Percentiles rank a stretch among this genome's conserved stretches.
Conservation (phyloP, 2,888 invertebrate species). For the Hydropsyche betteni region DNA sequence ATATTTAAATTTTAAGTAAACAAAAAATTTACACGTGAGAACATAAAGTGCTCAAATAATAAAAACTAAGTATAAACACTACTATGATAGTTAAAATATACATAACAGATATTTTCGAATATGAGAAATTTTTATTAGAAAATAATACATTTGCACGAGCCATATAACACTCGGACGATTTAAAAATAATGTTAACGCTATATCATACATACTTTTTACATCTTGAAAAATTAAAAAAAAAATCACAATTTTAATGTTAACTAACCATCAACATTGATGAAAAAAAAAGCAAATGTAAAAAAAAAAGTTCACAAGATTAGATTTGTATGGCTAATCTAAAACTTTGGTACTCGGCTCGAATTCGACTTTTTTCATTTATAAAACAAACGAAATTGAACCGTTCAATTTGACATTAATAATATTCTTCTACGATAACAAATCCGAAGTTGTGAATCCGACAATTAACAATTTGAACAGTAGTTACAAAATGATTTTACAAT, state of each 20-base stretch:
- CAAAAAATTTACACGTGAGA: slow-evolving; percentile 2
- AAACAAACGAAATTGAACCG: slow-evolving; percentile 2
- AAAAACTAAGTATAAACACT: background rate
- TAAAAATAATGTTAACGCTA: background rate
- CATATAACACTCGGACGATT: background rate
- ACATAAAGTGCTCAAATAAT: background rate
- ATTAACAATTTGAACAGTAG: background rate
- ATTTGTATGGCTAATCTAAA: background rate
- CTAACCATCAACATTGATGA: slow-evolving; percentile 3
- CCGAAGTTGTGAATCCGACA: background rate
- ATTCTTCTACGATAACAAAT: slow-evolving; percentile 21
- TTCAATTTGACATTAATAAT: slow-evolving; percentile 18
- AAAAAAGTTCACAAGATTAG: background rate
- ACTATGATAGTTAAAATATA: background rate
- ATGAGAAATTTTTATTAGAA: background rate
- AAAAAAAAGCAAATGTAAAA: background rate
- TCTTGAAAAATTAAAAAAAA: background rate
- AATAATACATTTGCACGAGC: slow-evolving; percentile 12
- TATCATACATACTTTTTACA: background rate
- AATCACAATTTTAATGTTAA: slow-evolving; percentile 6
- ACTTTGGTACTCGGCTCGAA: slow-evolving; percentile 33
- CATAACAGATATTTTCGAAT: background rate
- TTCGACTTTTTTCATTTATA: background rate
- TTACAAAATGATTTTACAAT: slow-evolving; percentile 1
- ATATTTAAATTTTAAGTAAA: slow-evolving; percentile 1